Evolutionary conservation across 2,113 vertebrate genomes (phyloP).

Genomic region (Bufo bufo): DNA sequence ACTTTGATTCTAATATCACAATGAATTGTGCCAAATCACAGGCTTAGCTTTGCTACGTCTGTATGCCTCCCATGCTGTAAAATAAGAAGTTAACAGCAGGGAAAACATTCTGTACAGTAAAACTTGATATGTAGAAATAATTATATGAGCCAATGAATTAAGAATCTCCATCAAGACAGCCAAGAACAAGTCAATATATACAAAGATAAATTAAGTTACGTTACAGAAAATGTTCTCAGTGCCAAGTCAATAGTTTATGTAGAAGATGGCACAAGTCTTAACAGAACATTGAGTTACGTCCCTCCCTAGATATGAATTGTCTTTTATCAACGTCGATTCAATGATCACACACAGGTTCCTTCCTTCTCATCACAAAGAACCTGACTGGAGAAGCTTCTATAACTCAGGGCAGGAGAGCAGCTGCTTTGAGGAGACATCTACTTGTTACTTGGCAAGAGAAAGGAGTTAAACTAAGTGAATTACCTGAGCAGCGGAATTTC

Average conservation of each 20-base stretch:
- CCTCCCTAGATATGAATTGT: background rate
- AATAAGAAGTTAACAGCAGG: background rate
- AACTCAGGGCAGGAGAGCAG: slow-evolving; percentile 56
- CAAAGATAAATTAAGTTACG: background rate
- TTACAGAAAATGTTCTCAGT: background rate
- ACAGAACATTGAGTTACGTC: background rate
- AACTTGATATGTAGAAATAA: background rate
- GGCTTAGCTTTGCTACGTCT: background rate
- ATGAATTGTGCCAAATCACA: background rate
- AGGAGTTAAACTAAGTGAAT: slow-evolving; percentile 66
- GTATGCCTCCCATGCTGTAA: background rate
- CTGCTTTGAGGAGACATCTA: slow-evolving; percentile 61
- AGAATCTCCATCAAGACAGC: background rate
- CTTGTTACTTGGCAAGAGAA: slow-evolving; percentile 58
- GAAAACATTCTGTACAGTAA: background rate
- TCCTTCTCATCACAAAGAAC: slow-evolving; percentile 39
- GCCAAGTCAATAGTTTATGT: background rate
- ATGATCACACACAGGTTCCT: slow-evolving; percentile 34
- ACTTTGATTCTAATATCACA: background rate
- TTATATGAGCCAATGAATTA: background rate
- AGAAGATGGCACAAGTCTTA: background rate
- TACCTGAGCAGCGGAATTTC: slow-evolving; percentile 99
- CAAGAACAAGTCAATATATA: background rate
- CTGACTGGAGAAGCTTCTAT: slow-evolving; percentile 59
- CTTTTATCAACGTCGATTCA: background rate